Percentiles rank a stretch among this genome's conserved stretches.
These are phyloP conservation scores for Amphilophus citrinellus DNA, from an alignment of 2,113 vertebrate species.

Conservation along the genomic window DNA sequence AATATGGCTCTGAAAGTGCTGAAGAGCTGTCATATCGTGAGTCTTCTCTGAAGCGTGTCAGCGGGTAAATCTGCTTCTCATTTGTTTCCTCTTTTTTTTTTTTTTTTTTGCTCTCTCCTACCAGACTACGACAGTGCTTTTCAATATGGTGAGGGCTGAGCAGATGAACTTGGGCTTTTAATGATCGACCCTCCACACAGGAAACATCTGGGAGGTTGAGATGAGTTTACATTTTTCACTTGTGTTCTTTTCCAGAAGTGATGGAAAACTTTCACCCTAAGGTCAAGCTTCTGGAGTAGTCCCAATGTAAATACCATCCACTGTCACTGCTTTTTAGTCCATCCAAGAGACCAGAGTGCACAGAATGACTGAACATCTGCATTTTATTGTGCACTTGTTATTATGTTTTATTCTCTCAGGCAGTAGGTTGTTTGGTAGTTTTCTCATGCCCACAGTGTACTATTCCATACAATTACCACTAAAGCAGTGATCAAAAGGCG, in stretches of 20 bases:
- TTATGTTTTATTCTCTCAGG: background rate
- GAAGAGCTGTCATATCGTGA: conserved; percentile 40
- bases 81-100: conserved; percentile 31
- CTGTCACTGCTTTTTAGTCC: background rate
- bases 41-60: conserved; percentile 50
- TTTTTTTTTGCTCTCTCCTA: conserved; percentile 45
- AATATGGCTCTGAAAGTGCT: conserved; percentile 38
- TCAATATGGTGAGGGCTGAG: conserved; percentile 80
- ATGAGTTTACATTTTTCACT: conserved; percentile 37
- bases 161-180: conserved; percentile 21
- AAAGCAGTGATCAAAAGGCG: background rate
- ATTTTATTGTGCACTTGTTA: background rate
- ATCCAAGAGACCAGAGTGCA: background rate
- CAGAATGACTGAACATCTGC: background rate
- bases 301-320: conserved; percentile 21
- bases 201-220: conserved; percentile 71
- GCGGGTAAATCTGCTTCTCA: conserved; percentile 43
- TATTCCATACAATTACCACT: background rate
- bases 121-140: conserved; percentile 80
- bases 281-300: conserved; percentile 28
- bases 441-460: background rate
- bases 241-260: conserved; percentile 45
- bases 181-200: conserved; percentile 36
- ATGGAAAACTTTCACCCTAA: conserved; percentile 65
- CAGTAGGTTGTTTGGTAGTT: background rate